Conservation (phyloP, 2,113 vertebrate genomes). For the Takifugu bimaculatus region DNA sequence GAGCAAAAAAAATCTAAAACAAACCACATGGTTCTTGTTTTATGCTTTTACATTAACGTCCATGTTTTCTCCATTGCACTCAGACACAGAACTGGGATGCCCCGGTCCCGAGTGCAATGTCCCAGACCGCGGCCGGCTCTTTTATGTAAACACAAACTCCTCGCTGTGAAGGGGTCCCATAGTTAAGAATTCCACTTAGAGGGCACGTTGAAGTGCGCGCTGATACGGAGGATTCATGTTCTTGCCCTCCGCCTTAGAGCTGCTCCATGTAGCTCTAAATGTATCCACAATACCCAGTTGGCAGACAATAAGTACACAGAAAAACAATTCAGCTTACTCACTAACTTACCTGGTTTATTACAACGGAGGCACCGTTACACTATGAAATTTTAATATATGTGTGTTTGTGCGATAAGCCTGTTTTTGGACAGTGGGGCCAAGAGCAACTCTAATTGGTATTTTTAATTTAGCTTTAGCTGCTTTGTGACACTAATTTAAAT, state of each 20-base stretch:
- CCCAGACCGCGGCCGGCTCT: constrained; percentile 61
- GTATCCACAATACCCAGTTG: constrained; percentile 55
- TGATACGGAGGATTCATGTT: constrained; percentile 63
- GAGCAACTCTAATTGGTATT: no score
- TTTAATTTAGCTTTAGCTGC: neutral
- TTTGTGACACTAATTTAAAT: neutral
- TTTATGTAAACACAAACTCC: constrained; percentile 75
- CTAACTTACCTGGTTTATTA: constrained; percentile 14
- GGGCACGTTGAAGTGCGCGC: constrained; percentile 44
- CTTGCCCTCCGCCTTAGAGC: constrained; percentile 43
- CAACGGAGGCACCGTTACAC: no score
- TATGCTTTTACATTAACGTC: constrained; percentile 62
- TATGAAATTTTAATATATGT: neutral
- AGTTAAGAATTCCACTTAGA: constrained; percentile 79
- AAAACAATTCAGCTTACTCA: constrained; percentile 31
- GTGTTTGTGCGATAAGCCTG: no score
- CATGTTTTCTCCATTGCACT: constrained; percentile 67
- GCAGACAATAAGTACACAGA: constrained; percentile 18
- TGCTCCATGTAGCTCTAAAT: constrained; percentile 57
- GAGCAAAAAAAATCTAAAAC: no score
- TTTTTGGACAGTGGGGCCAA: no score
- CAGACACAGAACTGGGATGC: constrained; percentile 53
- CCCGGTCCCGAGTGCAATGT: constrained; percentile 72
- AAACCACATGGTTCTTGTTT: constrained; percentile 45
- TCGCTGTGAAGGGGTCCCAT: constrained; percentile 77